Base-by-base conservation (phyloP, 2,888 invertebrate genomes). In the Standfussiana lucernea region DNA sequence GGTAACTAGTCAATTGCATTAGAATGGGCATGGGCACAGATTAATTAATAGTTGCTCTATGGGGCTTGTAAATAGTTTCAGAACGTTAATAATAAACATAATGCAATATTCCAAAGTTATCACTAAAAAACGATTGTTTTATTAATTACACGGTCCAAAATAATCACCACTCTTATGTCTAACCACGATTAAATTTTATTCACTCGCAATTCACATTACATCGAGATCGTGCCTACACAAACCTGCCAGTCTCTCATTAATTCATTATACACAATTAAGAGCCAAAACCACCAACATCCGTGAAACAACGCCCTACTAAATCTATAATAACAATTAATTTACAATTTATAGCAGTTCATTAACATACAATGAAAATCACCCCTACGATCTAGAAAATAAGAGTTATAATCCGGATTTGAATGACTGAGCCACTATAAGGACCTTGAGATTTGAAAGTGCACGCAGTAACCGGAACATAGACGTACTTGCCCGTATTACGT, bases 381-480 rank as follows among this genome's bases (percentile, higher is more conserved):
- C 72, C 72, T 90, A 88, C 71, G 0, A 0, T 0, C 1, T 32
- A 45, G 0, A 0, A 1, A 24, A 79, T 90, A 91, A 87, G 84
- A 88, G 84, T 82, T 79, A 89, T 73, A 88, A 78, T 90, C 40
- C 65, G 68, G 59, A 72, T 72, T 75, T 71, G 28, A 75, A 77
- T 73, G 72, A 72, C 77, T 80, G 72, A 82, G 65, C 61, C 68
- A 75, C 86, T 89, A 90, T 87, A 89, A 89, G 86, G 92, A 94
- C 95, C 95, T 95, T 95, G 95, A 88, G 83, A 91, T 93, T 95
- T 93, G 95, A 95, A 95, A 95, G 95, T 95, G 89, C 89, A 86
- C 87, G 89, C 91, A 90, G 90, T 89, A 93, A 92, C 94, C 95
- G 94, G 95, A 95, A 94, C 94, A 92, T 88, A 89, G 69, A 86